Conservation (phyloP, 64 coral and sea anemone genomes). For the Pocillopora damicornis region DNA sequence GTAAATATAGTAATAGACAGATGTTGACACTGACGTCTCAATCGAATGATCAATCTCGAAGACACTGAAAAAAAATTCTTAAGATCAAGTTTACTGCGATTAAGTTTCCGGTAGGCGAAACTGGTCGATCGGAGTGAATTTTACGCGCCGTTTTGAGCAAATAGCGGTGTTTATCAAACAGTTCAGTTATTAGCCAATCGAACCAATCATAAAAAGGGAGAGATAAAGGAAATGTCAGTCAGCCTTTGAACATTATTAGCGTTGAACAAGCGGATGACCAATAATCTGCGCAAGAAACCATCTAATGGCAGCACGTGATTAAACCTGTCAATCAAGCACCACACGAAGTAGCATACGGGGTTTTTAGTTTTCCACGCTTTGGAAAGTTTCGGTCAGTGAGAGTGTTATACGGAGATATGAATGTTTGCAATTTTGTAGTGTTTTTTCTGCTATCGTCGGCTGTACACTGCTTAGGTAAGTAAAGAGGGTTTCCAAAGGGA, state of each 20-base stretch:
- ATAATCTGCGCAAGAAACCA: neutral
- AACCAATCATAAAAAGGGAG: neutral
- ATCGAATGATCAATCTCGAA: neutral
- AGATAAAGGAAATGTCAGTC: conserved; percentile 25
- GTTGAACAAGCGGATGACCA: conserved; percentile 18
- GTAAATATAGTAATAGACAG: neutral
- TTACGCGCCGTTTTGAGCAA: neutral
- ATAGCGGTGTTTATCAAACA: neutral
- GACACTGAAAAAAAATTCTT: neutral
- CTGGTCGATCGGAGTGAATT: neutral
- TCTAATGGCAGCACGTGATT: conserved; percentile 31
- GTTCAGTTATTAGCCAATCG: conserved; percentile 12
- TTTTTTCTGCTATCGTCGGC: conserved; percentile 17
- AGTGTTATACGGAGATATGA: conserved; percentile 29
- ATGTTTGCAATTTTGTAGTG: conserved; percentile 15
- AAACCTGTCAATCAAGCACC: conserved; percentile 34
- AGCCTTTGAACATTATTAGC: neutral
- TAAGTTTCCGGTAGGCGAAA: neutral
- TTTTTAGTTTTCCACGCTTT: conserved; percentile 12
- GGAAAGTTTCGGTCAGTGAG: conserved; percentile 1
- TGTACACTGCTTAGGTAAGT: conserved; percentile 36
- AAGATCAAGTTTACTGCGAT: neutral
- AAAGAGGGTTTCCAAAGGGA: conserved; percentile 36
- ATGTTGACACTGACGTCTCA: neutral
- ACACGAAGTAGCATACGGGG: conserved; percentile 39